A percentile compares a stretch with the other conserved stretches of the same genome.
phyloP scores from a whole-genome alignment of 2,113 vertebrate species.

The Hyla sarda region DNA sequence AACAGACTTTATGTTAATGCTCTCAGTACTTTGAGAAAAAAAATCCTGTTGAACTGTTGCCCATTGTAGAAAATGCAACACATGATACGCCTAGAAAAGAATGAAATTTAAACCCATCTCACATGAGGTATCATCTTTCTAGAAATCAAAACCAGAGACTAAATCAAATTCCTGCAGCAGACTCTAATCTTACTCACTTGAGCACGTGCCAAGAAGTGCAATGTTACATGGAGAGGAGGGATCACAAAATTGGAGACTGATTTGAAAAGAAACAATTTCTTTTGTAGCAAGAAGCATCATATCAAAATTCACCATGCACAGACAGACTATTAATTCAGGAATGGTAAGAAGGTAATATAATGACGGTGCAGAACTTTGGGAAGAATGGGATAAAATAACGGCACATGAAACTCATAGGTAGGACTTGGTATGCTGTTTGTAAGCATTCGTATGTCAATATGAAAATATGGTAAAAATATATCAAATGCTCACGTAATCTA shows the following conservation, averaged over 20 bases:
- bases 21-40: constrained; percentile 45
- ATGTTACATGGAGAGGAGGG: constrained; percentile 67
- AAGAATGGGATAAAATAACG: constrained; percentile 45
- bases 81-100: constrained; percentile 57
- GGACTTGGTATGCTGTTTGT: background rate
- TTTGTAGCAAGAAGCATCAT: constrained; percentile 67
- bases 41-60: constrained; percentile 42
- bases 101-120: constrained; percentile 58
- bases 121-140: constrained; percentile 73
- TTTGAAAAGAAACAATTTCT: constrained; percentile 71
- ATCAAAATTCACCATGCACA: constrained; percentile 69
- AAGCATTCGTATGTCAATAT: background rate
- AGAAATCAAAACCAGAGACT: constrained; percentile 73
- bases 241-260: constrained; percentile 71
- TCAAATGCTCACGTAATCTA: background rate
- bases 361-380: constrained; percentile 24
- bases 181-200: constrained; percentile 70
- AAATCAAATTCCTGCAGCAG: constrained; percentile 72
- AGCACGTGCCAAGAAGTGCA: constrained; percentile 66
- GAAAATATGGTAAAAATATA: background rate
- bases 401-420: constrained; percentile 32
- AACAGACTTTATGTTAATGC: constrained; percentile 32
- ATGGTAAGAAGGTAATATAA: constrained; percentile 59
- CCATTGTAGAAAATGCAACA: constrained; percentile 55
- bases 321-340: constrained; percentile 67